Evolutionary conservation across 2,113 vertebrate species (phyloP).

Genomic region (Coreoperca whiteheadi): DNA sequence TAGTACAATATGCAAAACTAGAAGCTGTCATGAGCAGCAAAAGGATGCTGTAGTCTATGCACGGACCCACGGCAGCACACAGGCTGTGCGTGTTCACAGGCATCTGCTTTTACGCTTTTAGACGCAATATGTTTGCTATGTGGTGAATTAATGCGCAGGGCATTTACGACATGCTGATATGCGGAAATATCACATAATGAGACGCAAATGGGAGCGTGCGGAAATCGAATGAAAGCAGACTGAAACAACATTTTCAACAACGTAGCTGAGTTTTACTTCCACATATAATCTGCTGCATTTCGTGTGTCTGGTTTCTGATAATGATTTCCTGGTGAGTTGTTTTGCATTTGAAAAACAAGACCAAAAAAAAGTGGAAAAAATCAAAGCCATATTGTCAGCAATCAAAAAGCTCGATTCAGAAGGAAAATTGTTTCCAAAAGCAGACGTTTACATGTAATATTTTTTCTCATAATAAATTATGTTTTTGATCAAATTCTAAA

Average conservation of each 20-base stretch:
- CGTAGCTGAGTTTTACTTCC: background rate
- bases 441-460: background rate
- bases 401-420: background rate
- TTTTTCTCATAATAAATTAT: background rate
- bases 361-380: background rate
- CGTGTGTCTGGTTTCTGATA: conserved; percentile 5
- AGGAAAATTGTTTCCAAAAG: background rate
- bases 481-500: background rate
- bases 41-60: background rate
- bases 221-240: background rate
- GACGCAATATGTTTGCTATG: background rate
- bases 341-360: background rate
- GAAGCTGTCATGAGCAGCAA: background rate
- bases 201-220: conserved; percentile 16
- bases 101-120: conserved; percentile 5
- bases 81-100: conserved; percentile 1
- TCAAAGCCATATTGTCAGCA: background rate
- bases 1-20: background rate
- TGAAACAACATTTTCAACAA: background rate
- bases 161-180: background rate
- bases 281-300: background rate
- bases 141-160: background rate
- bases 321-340: background rate
- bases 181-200: conserved; percentile 7
- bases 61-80: background rate